phyloP scores from a whole-genome alignment of 2,113 vertebrate genomes.

The Cottus gobio region DNA sequence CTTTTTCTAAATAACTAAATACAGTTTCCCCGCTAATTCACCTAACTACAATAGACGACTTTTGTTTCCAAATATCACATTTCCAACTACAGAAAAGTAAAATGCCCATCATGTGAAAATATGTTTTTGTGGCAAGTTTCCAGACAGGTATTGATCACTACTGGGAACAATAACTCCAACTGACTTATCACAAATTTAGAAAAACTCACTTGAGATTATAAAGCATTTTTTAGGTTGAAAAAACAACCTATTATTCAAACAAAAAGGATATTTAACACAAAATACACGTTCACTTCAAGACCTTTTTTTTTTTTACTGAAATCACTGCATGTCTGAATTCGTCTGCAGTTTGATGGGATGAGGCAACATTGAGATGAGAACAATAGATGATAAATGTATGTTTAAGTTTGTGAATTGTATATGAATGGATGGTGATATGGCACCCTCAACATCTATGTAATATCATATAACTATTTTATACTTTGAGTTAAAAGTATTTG shows the following conservation, averaged over 20 bases:
- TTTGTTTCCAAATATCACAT: not conserved
- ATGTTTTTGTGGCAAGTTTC: not conserved
- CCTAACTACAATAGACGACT: not conserved
- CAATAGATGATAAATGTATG: not conserved
- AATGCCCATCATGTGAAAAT: not conserved
- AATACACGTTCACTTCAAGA: not conserved
- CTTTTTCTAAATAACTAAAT: not conserved
- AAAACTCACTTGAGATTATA: not conserved
- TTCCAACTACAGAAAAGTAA: not conserved
- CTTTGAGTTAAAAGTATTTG: not conserved
- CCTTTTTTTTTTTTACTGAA: not conserved
- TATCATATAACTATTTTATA: not conserved
- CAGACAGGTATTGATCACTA: not conserved
- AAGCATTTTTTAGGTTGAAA: not conserved
- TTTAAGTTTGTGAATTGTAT: not conserved
- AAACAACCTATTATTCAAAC: not conserved
- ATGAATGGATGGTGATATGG: not conserved
- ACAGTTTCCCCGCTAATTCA: conserved; percentile 1
- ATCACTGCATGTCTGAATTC: not conserved
- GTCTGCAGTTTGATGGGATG: not conserved
- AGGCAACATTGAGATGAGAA: not conserved
- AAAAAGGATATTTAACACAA: not conserved
- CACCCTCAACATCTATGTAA: not conserved
- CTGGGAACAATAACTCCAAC: not conserved
- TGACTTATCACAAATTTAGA: not conserved